Conservation (phyloP, 2,797 vertebrate genomes). For the Falco berigora region DNA sequence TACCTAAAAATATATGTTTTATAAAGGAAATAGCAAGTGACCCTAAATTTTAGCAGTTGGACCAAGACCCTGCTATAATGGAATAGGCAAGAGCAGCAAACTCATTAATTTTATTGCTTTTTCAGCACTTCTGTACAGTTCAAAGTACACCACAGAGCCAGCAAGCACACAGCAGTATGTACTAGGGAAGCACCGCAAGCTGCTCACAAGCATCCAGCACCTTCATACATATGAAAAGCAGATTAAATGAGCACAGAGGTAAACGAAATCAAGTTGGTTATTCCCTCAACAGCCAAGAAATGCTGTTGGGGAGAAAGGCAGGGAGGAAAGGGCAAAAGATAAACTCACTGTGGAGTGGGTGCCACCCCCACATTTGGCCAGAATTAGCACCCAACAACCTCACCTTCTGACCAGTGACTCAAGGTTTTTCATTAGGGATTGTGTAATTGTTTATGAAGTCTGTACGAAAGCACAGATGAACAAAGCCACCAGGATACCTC, state of each 20-base stretch:
- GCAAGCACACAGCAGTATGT: background rate
- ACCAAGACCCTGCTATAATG: background rate
- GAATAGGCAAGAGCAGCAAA: background rate
- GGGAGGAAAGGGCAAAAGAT: background rate
- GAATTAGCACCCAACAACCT: background rate
- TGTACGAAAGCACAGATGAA: background rate
- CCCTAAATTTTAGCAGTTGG: background rate
- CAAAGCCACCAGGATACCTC: background rate
- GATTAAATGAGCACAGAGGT: background rate
- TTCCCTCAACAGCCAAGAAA: background rate
- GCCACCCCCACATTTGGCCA: background rate
- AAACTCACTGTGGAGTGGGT: fast-evolving
- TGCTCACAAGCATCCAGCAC: background rate
- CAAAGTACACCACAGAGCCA: background rate
- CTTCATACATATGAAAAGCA: background rate
- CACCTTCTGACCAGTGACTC: background rate
- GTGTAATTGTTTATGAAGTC: background rate
- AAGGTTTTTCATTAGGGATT: background rate
- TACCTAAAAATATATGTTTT: background rate
- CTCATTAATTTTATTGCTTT: background rate
- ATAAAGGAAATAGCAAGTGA: background rate
- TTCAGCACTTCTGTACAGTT: background rate
- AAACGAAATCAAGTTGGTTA: background rate
- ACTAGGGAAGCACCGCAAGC: background rate
- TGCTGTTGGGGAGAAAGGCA: background rate